Conservation (phyloP, 2,797 vertebrate genomes). For the Capromys pilorides region DNA sequence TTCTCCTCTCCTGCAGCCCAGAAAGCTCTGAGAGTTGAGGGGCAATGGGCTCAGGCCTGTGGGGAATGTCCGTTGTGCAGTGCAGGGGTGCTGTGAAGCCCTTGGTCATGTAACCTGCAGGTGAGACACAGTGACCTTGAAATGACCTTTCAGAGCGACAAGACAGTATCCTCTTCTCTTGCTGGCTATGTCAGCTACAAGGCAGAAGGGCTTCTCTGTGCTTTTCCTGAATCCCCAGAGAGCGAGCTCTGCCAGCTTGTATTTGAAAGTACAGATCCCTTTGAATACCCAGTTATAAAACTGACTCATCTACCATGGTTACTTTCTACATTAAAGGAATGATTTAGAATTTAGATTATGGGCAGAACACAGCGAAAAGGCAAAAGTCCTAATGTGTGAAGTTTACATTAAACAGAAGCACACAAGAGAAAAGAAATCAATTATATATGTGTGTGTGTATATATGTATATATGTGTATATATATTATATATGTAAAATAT, state of each 20-base stretch:
- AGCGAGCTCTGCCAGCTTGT: neutral
- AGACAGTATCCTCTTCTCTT: neutral
- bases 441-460: too few relatives aligned
- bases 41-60: neutral
- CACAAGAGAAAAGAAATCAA: neutral
- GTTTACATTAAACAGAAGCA: neutral
- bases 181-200: neutral
- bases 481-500: neutral
- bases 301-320: neutral
- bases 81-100: neutral
- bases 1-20: neutral
- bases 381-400: neutral
- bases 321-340: neutral
- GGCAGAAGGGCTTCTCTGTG: neutral
- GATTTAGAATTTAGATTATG: neutral
- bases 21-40: neutral
- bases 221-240: neutral
- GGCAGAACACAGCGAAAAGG: neutral
- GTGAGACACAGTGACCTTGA: neutral
- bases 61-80: neutral
- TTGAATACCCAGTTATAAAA: neutral
- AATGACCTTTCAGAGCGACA: neutral
- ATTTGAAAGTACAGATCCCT: neutral
- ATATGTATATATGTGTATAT: neutral
- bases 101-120: neutral